phyloP scores from a whole-genome alignment of 2,888 invertebrate genomes.

The Tenthredo livida region DNA sequence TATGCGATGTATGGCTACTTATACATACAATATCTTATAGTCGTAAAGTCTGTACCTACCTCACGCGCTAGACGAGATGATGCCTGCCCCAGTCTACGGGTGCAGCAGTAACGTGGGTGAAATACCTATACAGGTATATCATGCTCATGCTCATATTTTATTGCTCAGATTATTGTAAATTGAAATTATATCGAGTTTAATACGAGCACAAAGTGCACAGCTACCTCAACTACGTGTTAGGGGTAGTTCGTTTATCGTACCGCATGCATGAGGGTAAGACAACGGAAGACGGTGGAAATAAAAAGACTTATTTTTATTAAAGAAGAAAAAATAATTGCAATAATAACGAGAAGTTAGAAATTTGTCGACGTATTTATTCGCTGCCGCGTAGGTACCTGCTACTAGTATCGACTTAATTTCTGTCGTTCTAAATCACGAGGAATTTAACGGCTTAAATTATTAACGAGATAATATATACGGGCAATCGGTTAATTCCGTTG shows the following conservation, averaged over 20 bases:
- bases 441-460: slow-evolving; percentile 28
- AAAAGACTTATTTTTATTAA: not conserved
- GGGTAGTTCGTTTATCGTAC: not conserved
- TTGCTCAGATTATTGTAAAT: slow-evolving; percentile 20
- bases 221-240: slow-evolving; percentile 56
- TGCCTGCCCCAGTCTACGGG: not conserved
- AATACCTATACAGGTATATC: not conserved
- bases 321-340: not conserved
- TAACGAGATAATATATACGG: slow-evolving; percentile 38
- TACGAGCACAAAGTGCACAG: not conserved
- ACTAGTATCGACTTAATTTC: not conserved
- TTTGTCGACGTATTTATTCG: not conserved
- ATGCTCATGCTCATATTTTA: not conserved
- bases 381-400: not conserved
- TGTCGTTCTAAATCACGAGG: slow-evolving; percentile 15
- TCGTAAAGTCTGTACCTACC: slow-evolving; percentile 42
- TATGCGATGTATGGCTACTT: slow-evolving; percentile 53
- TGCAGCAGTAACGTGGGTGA: not conserved
- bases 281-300: not conserved
- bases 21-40: slow-evolving; percentile 55
- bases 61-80: slow-evolving; percentile 37
- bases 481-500: slow-evolving; percentile 22
- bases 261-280: not conserved
- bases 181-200: slow-evolving; percentile 25
- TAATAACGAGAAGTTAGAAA: not conserved